Evolutionary conservation across 2,888 invertebrate species (phyloP), one percentile per base, ranked within the genome.

Genomic region (Pasiphila rectangulata): DNA sequence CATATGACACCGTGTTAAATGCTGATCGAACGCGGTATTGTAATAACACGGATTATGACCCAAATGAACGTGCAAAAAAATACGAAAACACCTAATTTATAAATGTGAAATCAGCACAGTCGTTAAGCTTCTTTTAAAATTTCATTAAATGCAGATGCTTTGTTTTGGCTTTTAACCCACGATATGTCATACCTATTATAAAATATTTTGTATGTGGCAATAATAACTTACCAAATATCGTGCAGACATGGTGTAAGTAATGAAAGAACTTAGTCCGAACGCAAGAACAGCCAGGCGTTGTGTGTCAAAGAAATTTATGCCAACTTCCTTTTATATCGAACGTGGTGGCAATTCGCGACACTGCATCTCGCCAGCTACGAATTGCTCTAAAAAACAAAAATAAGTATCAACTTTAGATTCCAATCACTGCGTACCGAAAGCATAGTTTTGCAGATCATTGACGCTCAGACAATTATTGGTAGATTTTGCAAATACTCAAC

Each of bases 301-400:
- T 85, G 77, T 87, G 86, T 83, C 84, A 85, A 84, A 85, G 80
- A 85, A 78, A 84, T 83, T 84, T 82, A 72, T 76, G 83, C 79
- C 78, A 82, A 85, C 80, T 85, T 82, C 83, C 86, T 87, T 87
- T 86, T 87, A 87, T 87, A 87, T 83, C 70, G 73, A 84, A 87
- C 87, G 85, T 86, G 84, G 72, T 83, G 64, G 78, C 75, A 83
- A 84, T 87, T 86, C 85, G 86, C 86, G 87, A 87, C 82, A 81
- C 75, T 79, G 83, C 79, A 73, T 80, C 82, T 78, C 66, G 49
- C 66, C 68, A 50, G 58, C 72, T 73, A 70, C 69, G 59, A 70
- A 69, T 67, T 67, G 64, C 69, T 66, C 64, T 59, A 57, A 62
- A 47, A 46, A 40, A 29, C 23, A 13, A 44, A 29, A 10, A 37